Evolutionary conservation across 2,888 invertebrate genomes (phyloP), one percentile per base, ranked within the genome.

Genomic region (Camptogramma bilineatum): DNA sequence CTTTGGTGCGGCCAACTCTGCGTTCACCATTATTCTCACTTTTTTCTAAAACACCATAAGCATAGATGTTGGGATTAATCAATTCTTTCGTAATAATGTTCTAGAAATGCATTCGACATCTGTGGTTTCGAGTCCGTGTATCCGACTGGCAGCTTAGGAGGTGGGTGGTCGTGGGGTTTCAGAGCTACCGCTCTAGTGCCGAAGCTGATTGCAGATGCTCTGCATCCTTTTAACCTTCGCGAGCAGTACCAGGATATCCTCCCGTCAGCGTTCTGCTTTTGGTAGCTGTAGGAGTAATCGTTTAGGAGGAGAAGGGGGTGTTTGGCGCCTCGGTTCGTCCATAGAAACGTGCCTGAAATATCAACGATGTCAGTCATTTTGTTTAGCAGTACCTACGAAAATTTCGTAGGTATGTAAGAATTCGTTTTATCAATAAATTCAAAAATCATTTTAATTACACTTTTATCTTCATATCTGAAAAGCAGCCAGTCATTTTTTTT

Each of bases 231-330:
- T 51, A 91, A 75, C 61, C 91, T 83, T 67, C 90, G 75, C 0
- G 93, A 93, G 67, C 93, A 93, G 73, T 92, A 92, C 93, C 93
- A 93, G 21, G 89, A 88, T 66, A 90, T 77, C 48, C 90, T 80
- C 1, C 91, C 92, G 68, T 91, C 85, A 8, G 87, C 92, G 68
- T 92, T 91, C 65, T 82, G 81, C 71, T 92, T 91, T 75, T 93
- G 92, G 64, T 85, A 91, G 68, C 91, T 92, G 79, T 88, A 93
- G 0, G 91, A 91, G 74, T 86, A 92, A 3, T 88, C 89, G 5
- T 76, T 69, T 19, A 90, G 79, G 8, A 90, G 80, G 0, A 93
- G 85, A 0, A 91, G 79, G 0, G 92, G 92, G 70, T 93, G 92
- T 58, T 88, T 92, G 0, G 89, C 91, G 0, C 90, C 92, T 62